A percentile compares a stretch with the other conserved stretches of the same genome.
These are phyloP conservation scores for Cacoxenus indagator DNA, from an alignment of 2,888 invertebrate genomes.

Conservation along the genomic window DNA sequence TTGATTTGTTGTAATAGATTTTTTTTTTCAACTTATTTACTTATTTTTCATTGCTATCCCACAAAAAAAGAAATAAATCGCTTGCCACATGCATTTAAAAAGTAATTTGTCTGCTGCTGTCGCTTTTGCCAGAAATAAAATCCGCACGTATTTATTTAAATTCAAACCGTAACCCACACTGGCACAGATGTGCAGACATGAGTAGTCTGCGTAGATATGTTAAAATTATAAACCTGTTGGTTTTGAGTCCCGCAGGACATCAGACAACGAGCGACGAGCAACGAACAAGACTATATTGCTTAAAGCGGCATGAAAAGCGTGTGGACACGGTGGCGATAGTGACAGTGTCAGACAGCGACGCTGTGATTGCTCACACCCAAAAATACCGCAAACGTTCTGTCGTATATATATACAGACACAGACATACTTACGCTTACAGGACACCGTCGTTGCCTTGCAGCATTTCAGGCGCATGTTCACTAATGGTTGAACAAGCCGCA, in stretches of 20 bases:
- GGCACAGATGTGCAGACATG: neutral
- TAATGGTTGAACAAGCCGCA: slow-evolving; percentile 70
- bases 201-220: neutral
- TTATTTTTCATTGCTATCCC: slow-evolving; percentile 30
- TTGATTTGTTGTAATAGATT: slow-evolving; percentile 28
- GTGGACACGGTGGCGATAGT: neutral
- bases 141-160: slow-evolving; percentile 68
- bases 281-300: neutral
- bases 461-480: slow-evolving; percentile 60
- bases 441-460: slow-evolving; percentile 9
- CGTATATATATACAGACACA: slow-evolving; percentile 22
- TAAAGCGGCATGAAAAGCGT: neutral
- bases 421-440: neutral
- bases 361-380: slow-evolving; percentile 23
- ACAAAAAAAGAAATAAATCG: slow-evolving; percentile 57
- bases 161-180: slow-evolving; percentile 45
- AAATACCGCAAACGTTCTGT: slow-evolving; percentile 11
- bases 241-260: neutral
- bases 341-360: slow-evolving; percentile 21
- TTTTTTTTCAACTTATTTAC: slow-evolving; percentile 34
- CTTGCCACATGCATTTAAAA: slow-evolving; percentile 64
- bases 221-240: slow-evolving; percentile 28
- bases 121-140: slow-evolving; percentile 50
- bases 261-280: neutral
- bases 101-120: slow-evolving; percentile 66